phyloP scores from a whole-genome alignment of 2,797 vertebrate genomes.

The Chelidonichthys spinosus region DNA sequence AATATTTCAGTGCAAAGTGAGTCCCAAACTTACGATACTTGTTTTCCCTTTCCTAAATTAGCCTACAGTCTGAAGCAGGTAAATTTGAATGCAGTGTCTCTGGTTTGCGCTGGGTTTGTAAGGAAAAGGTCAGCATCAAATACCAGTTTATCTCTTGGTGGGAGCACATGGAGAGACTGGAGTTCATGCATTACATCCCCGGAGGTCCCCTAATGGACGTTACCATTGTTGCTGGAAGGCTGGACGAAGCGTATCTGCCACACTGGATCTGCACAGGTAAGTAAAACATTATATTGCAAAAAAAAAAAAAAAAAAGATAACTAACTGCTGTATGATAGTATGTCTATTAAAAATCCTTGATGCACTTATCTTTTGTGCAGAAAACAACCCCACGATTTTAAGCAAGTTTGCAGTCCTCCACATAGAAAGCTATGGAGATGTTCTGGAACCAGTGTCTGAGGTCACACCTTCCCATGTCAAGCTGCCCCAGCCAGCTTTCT shows the following conservation, averaged over 20 bases:
- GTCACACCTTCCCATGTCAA: slow-evolving; percentile 44
- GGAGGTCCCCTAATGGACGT: slow-evolving; percentile 42
- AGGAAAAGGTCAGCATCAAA: slow-evolving; percentile 22
- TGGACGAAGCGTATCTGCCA: slow-evolving; percentile 26
- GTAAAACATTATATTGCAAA: background rate
- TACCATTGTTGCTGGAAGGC: slow-evolving; percentile 24
- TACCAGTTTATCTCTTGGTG: slow-evolving; percentile 39
- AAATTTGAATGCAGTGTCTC: slow-evolving; percentile 45
- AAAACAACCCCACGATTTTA: background rate
- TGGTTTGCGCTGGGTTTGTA: slow-evolving; percentile 36
- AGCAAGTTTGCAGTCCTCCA: slow-evolving; percentile 30
- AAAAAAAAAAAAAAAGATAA: background rate
- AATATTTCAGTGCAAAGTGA: background rate
- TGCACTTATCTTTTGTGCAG: background rate
- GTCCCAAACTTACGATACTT: background rate
- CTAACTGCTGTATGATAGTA: background rate
- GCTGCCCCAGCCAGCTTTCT: slow-evolving; percentile 13
- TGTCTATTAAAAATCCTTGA: background rate
- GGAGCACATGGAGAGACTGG: slow-evolving; percentile 27
- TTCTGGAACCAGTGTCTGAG: slow-evolving; percentile 13
- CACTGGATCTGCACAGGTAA: slow-evolving; percentile 47
- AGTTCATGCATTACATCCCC: background rate
- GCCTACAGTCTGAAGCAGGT: slow-evolving; percentile 33
- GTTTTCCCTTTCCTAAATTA: background rate
- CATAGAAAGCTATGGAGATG: slow-evolving; percentile 29